Evolutionary conservation across 1,140 invertebrate species (phyloP).

Genomic region (Delia radicum): DNA sequence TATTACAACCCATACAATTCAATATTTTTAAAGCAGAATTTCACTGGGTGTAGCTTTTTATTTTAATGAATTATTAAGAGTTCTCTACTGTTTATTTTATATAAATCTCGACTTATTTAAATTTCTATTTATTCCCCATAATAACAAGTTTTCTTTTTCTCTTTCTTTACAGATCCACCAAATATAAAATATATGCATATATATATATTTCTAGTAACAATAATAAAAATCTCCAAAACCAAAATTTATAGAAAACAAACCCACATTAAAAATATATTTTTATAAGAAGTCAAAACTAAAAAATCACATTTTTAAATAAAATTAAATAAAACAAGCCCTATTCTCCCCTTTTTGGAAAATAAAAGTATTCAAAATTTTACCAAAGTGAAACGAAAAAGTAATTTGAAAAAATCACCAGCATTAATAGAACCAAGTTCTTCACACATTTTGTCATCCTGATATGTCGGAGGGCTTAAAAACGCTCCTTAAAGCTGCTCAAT

Average conservation of each 20-base stretch:
- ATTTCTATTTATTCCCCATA: no score
- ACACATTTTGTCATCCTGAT: not conserved
- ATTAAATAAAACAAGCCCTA: not conserved
- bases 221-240: not conserved
- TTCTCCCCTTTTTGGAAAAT: no score
- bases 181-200: not conserved
- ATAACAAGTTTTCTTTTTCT: not conserved
- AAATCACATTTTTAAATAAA: not conserved
- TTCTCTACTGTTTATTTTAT: no score
- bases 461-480: constrained; percentile 19
- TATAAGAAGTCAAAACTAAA: not conserved
- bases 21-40: no score
- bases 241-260: not conserved
- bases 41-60: no score
- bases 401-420: not conserved
- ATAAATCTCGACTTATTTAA: no score
- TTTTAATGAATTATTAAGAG: no score
- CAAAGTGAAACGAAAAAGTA: no score
- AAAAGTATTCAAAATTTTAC: no score
- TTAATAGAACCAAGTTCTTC: not conserved
- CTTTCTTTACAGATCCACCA: not conserved
- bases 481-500: constrained; percentile 26
- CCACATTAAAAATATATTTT: no score
- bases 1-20: no score
- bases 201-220: not conserved